phyloP scores from a whole-genome alignment of 2,113 vertebrate genomes.

The Centropus unirufus region DNA sequence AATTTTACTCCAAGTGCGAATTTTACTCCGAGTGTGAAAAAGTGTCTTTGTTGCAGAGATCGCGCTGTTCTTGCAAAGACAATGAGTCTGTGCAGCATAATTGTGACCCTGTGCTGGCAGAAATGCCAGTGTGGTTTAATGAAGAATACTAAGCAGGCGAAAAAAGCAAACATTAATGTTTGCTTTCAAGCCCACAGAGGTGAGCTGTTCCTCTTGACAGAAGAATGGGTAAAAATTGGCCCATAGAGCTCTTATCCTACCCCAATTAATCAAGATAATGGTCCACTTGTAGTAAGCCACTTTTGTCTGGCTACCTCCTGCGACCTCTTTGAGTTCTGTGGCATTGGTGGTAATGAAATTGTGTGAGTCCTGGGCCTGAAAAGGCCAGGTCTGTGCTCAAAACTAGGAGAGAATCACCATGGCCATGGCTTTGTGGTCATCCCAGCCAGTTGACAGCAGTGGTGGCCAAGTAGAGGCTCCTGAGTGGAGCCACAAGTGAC shows the following conservation, averaged over 20 bases:
- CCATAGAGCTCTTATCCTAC: neutral
- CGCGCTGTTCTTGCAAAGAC: neutral
- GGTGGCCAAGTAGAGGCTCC: neutral
- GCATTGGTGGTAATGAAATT: rapidly evolving
- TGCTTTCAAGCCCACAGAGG: neutral
- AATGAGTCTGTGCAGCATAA: neutral
- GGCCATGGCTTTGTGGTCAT: neutral
- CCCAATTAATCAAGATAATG: neutral
- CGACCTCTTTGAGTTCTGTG: neutral
- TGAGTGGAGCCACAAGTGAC: neutral
- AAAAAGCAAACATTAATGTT: neutral
- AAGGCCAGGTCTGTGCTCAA: neutral
- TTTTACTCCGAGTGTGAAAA: neutral
- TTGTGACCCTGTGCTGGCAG: neutral
- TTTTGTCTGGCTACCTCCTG: neutral
- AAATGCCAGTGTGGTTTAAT: neutral
- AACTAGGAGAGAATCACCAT: neutral
- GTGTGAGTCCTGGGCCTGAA: rapidly evolving
- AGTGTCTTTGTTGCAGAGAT: neutral
- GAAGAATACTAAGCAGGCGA: neutral
- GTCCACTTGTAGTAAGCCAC: neutral
- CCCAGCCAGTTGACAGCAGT: rapidly evolving
- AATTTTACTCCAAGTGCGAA: neutral
- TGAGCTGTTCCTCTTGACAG: neutral
- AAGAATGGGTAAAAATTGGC: neutral